Evolutionary conservation across 1,140 invertebrate species (phyloP), one percentile per base, ranked within the genome.

Genomic region (Triops longicaudatus): DNA sequence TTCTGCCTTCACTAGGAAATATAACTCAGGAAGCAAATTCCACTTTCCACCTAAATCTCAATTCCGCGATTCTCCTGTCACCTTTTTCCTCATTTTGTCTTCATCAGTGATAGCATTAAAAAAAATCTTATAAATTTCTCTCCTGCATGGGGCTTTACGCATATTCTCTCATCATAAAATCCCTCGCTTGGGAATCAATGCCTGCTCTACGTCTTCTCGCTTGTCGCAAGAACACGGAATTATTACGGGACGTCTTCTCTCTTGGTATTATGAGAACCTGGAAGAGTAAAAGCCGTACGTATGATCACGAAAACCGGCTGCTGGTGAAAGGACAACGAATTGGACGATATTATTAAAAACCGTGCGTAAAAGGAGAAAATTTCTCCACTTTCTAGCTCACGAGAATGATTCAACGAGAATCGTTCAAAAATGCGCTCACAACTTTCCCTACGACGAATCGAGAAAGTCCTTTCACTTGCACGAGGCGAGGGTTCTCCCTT

Each of bases 381-480:
- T 63, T 63, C n/a, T 63, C 50, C 14, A 17, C 50, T 63, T 63
- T 63, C 50, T 63, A 63, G 14, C 50, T 63, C 50, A 63, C 50
- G 50, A 63, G 5, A 14, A 17, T 17, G 22, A 17, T 63, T 2
- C 22, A 63, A 22, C 44, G 44, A 63, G 22, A 63, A 63, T 6
- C 14, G 22, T n/a, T 5, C 14, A 63, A 63, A 63, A 63, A 63
- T n/a, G 22, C 14, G 44, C 1, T 63, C 44, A 7, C 31, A 12
- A 63, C 50, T 63, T 63, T 63, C 50, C 50, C 50, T 63, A 63
- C 50, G 22, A 5, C 31, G 22, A 63, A 22, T 6, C 50, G 50
- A 63, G 50, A 63, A 63, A 63, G 50, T 63, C 22, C n/a, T 63
- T 63, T 22, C 50, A 63, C 50, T 63, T 12, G 14, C 7, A 17